These are phyloP conservation scores for Aldabrachelys gigantea DNA, from an alignment of 2,113 vertebrate species.

Conservation along the genomic window DNA sequence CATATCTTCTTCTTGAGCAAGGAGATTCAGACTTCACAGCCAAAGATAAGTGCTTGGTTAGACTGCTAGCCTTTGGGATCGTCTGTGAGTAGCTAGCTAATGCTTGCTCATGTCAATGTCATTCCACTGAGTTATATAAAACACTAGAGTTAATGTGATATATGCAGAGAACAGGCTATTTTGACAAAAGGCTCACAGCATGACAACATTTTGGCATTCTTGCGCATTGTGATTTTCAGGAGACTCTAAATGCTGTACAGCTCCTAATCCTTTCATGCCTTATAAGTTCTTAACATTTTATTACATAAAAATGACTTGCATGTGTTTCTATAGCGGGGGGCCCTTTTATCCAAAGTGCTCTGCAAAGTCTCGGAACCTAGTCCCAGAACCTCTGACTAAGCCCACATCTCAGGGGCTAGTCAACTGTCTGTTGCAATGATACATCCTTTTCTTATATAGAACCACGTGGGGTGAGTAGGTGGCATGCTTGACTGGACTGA, in stretches of 20 bases:
- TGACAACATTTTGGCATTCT: not conserved
- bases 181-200: not conserved
- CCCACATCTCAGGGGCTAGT: not conserved
- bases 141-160: not conserved
- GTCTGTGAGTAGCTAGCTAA: not conserved
- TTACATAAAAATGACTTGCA: not conserved
- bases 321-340: not conserved
- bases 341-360: not conserved
- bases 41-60: not conserved
- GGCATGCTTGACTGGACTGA: not conserved
- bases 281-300: not conserved
- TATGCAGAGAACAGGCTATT: not conserved
- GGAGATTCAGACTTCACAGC: not conserved
- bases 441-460: not conserved
- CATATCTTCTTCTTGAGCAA: not conserved
- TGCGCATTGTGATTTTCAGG: not conserved
- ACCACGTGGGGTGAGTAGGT: not conserved
- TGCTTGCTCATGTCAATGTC: not conserved
- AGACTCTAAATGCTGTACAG: not conserved
- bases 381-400: not conserved
- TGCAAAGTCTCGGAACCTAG: not conserved
- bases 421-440: not conserved
- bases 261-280: not conserved
- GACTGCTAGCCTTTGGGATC: rapidly evolving
- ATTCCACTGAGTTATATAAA: not conserved